These are phyloP conservation scores for Geodia barretti DNA, from an alignment of 37 sponge, comb jelly and placozoan genomes.

Conservation along the genomic window DNA sequence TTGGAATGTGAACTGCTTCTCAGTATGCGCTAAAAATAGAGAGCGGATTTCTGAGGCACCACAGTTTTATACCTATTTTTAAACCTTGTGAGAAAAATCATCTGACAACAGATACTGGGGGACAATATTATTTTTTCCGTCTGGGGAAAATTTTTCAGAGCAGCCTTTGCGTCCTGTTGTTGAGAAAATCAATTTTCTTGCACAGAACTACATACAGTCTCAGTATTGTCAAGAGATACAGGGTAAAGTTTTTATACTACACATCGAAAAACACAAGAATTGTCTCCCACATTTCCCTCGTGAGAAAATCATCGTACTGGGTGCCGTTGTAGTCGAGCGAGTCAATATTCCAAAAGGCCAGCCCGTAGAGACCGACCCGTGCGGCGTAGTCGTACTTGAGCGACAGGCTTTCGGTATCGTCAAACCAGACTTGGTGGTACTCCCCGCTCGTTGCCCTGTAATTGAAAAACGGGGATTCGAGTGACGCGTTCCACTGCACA, in stretches of 20 bases:
- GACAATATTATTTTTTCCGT: not conserved
- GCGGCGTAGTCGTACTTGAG: conserved; percentile 66
- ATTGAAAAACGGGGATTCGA: conserved; percentile 55
- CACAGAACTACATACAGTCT: too few relatives aligned
- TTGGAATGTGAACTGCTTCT: not conserved
- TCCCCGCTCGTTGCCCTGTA: conserved; percentile 28
- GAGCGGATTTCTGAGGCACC: too few relatives aligned
- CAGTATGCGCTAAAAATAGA: too few relatives aligned
- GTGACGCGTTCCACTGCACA: conserved; percentile 43
- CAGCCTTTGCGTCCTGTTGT: too few relatives aligned
- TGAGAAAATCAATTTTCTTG: too few relatives aligned
- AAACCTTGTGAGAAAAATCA: too few relatives aligned
- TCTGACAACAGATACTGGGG: too few relatives aligned
- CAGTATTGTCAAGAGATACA: too few relatives aligned
- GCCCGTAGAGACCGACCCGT: conserved; percentile 42
- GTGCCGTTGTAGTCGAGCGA: conserved; percentile 47
- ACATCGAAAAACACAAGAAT: conserved; percentile 27
- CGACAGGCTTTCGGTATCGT: conserved; percentile 78
- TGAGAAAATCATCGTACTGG: not conserved
- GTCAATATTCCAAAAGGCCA: conserved; percentile 81
- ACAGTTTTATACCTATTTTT: too few relatives aligned
- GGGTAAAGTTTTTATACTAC: too few relatives aligned
- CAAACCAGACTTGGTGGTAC: conserved; percentile 86
- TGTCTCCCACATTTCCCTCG: conserved; percentile 49
- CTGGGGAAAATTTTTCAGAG: too few relatives aligned